Evolutionary conservation across 2,888 invertebrate genomes (phyloP), one percentile per base, ranked within the genome.

Genomic region (Priocnemis perturbator): DNA sequence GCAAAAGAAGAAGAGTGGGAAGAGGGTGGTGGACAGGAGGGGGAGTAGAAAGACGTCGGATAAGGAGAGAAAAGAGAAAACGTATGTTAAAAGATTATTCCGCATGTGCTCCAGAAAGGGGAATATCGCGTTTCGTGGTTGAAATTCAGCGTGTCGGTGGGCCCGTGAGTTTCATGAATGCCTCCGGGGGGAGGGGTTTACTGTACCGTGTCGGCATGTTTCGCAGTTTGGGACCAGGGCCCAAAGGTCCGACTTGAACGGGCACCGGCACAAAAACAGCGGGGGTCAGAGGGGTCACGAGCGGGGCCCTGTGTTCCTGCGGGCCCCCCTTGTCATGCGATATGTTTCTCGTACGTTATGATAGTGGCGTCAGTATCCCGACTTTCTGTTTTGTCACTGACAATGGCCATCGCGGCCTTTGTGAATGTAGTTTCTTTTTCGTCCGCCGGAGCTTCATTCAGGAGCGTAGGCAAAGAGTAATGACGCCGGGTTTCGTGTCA

Each of bases 301-400:
- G 81, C 81, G 81, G 79, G 70, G 69, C 77, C 71, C 81, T 80
- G 83, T 84, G 84, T 84, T 81, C 72, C 74, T 60, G 60, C 52
- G 73, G 72, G 67, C 74, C 56, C 56, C 70, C 63, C 83, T 79
- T 86, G 87, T 86, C 85, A 87, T 86, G 83, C 85, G 87, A 87
- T 87, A 87, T 83, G 83, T 83, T 81, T 78, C 82, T 82, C 82
- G 80, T 83, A 81, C 82, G 78, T 85, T 86, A 84, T 81, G 83
- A 83, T 85, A 80, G 78, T 80, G 81, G 69, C 77, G 74, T 81
- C 74, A 64, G 74, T 78, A 76, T 74, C 74, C 73, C 73, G 66
- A 67, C 77, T 78, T 71, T 78, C 77, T 80, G 78, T 80, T 80
- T 76, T 80, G 79, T 78, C 81, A 80, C 72, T 73, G 81, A 79